Conservation (phyloP, 2,888 invertebrate species). For the Trilocha varians region DNA sequence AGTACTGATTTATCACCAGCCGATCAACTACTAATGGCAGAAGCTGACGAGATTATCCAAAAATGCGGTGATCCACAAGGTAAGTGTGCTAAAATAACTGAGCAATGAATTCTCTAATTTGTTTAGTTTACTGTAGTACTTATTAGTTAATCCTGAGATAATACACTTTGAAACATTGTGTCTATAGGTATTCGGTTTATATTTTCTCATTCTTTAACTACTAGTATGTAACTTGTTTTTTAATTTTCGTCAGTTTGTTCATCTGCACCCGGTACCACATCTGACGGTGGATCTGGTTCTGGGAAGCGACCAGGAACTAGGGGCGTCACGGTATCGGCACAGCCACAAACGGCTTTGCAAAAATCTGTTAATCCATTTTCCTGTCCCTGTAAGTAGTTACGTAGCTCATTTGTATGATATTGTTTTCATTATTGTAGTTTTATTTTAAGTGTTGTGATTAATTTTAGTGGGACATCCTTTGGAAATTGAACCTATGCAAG, state of each 20-base stretch:
- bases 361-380: conserved; percentile 38
- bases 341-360: conserved; percentile 19
- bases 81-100: too few relatives aligned
- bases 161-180: too few relatives aligned
- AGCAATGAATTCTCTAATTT: too few relatives aligned
- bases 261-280: conserved; percentile 17
- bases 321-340: conserved; percentile 50
- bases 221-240: background rate
- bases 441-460: background rate
- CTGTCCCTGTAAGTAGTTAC: conserved; percentile 43
- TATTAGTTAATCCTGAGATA: too few relatives aligned
- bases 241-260: too few relatives aligned
- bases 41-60: conserved; percentile 59
- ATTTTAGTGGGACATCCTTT: conserved; percentile 73
- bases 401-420: too few relatives aligned
- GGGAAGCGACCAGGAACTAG: conserved; percentile 33
- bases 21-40: conserved; percentile 46
- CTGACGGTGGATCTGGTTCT: conserved; percentile 24
- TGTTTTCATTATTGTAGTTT: too few relatives aligned
- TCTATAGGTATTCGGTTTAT: too few relatives aligned
- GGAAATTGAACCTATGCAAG: conserved; percentile 78
- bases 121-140: too few relatives aligned
- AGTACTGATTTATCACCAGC: conserved; percentile 38
- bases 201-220: too few relatives aligned
- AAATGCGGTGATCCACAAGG: conserved; percentile 55